Evolutionary conservation across 2,113 vertebrate genomes (phyloP).

Genomic region (Enhydra lutris): DNA sequence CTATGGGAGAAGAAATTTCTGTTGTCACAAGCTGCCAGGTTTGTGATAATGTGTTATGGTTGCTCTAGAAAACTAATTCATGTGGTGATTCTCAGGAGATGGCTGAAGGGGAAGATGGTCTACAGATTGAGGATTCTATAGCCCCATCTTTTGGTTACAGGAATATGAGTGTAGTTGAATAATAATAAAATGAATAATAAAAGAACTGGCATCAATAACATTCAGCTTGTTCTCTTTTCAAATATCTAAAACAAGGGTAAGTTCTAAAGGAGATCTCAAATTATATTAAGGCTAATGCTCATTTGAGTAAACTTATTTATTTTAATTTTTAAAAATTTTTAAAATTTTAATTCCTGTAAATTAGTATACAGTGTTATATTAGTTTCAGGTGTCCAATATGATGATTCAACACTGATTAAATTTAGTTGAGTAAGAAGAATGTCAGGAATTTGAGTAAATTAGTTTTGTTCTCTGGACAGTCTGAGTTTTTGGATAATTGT

Average conservation of each 20-base stretch:
- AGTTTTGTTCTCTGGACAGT: neutral
- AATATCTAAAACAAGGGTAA: neutral
- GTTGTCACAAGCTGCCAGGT: neutral
- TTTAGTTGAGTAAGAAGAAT: neutral
- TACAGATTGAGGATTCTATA: neutral
- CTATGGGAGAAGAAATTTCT: neutral
- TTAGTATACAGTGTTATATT: neutral
- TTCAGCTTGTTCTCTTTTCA: neutral
- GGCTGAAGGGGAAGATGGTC: neutral
- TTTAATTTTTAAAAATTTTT: neutral
- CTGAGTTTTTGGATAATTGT: neutral
- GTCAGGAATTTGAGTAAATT: neutral
- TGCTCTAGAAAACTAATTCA: neutral
- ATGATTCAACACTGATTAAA: neutral
- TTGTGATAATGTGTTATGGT: neutral
- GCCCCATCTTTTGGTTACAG: neutral
- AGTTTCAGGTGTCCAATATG: neutral
- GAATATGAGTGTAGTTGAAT: neutral
- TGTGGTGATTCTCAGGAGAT: neutral
- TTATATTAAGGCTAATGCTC: conserved; percentile 16
- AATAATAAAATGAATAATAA: neutral
- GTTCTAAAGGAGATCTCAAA: neutral
- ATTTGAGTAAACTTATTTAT: neutral
- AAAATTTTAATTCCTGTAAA: neutral
- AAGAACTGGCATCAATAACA: neutral